A percentile compares a stretch with the other conserved stretches of the same genome.
These are phyloP conservation scores for Pseudonaja textilis DNA, from an alignment of 2,113 vertebrate genomes.

Conservation along the genomic window DNA sequence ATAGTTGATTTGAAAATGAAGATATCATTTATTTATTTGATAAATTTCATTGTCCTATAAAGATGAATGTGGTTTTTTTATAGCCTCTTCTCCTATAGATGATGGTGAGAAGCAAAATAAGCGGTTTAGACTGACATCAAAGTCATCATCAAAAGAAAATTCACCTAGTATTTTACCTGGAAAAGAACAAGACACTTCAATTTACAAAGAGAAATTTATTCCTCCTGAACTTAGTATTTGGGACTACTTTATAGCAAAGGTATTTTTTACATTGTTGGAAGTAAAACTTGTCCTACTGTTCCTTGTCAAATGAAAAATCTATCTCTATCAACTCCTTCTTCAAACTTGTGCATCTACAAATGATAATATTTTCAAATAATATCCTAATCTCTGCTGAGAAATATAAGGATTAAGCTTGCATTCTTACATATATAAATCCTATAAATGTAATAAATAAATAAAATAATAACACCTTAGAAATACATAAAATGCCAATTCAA, in stretches of 20 bases:
- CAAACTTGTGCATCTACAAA: not conserved
- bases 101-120: slow-evolving; percentile 78
- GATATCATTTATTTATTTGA: not conserved
- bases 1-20: not conserved
- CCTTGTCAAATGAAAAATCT: not conserved
- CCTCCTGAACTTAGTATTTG: slow-evolving; percentile 97
- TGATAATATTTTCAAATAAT: not conserved
- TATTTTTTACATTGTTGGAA: slow-evolving; percentile 53
- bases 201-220: slow-evolving; percentile 86
- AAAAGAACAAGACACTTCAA: slow-evolving; percentile 72
- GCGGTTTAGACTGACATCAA: slow-evolving; percentile 74
- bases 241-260: slow-evolving; percentile 98
- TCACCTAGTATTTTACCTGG: slow-evolving; percentile 63
- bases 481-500: not conserved
- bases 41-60: not conserved
- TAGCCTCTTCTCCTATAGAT: slow-evolving; percentile 70
- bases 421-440: not conserved
- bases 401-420: not conserved
- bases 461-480: not conserved
- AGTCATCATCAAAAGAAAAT: slow-evolving; percentile 75
- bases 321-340: not conserved
- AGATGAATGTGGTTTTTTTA: slow-evolving; percentile 31
- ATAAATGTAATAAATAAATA: not conserved
- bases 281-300: not conserved
- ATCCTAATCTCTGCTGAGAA: not conserved